A percentile compares a stretch with the other conserved stretches of the same genome.
Evolutionary conservation across 2,888 invertebrate genomes (phyloP).

Genomic region (Cryptocheilus praepositus): DNA sequence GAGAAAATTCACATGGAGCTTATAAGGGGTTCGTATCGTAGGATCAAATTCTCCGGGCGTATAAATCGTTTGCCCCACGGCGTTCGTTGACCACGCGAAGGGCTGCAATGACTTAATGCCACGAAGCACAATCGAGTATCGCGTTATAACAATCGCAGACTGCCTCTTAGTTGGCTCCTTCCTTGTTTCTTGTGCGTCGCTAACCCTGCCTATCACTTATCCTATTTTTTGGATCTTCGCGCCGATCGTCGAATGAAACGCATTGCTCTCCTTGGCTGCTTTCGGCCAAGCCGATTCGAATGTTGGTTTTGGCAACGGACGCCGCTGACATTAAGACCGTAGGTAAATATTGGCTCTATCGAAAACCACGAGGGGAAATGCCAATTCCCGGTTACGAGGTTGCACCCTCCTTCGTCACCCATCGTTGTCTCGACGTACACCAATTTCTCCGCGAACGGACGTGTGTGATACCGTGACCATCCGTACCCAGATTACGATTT

Average conservation of each 20-base stretch:
- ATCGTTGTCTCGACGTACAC: constrained; percentile 5
- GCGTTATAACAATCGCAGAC: too few species aligned
- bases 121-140: neutral
- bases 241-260: constrained; percentile 8
- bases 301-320: constrained; percentile 61
- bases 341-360: constrained; percentile 62
- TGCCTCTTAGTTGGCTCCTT: neutral
- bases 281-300: constrained; percentile 58
- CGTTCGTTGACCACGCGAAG: too few species aligned
- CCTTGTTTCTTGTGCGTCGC: neutral
- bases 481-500: too few species aligned
- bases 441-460: too few species aligned
- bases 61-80: too few species aligned
- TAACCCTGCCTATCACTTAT: neutral
- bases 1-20: too few species aligned
- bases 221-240: constrained; percentile 4
- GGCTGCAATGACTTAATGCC: too few species aligned
- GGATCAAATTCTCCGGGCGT: too few species aligned
- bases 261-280: constrained; percentile 29
- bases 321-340: constrained; percentile 59
- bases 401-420: constrained; percentile 24
- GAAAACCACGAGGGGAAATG: constrained; percentile 48
- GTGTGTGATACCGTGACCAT: too few species aligned
- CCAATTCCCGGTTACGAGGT: constrained; percentile 42
- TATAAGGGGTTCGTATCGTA: too few species aligned